Conservation (phyloP, 2,797 vertebrate genomes). For the Champsocephalus esox region DNA sequence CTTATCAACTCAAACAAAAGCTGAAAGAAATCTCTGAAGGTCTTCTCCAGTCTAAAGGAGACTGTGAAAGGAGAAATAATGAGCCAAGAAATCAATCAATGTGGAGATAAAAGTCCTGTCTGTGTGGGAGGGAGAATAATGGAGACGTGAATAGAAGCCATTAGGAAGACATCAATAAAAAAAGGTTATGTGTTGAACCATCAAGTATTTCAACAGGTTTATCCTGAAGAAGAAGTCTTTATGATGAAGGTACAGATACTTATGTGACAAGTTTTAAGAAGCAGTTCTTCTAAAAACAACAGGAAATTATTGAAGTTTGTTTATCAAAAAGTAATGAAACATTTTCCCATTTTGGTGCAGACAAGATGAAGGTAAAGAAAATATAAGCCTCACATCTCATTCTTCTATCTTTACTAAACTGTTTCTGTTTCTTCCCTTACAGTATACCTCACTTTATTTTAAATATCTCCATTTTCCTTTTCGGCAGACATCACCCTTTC, state of each 20-base stretch:
- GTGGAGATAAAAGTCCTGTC: conserved; percentile 5
- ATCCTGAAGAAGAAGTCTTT: background rate
- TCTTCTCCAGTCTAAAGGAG: background rate
- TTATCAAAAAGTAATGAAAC: background rate
- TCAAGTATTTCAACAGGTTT: background rate
- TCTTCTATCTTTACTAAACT: too few species aligned
- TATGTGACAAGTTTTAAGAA: background rate
- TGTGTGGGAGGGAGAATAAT: conserved; percentile 18
- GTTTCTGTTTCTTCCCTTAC: background rate
- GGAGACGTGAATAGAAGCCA: background rate
- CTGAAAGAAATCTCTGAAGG: background rate
- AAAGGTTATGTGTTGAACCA: background rate
- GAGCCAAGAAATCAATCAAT: background rate
- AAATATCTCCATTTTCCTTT: background rate
- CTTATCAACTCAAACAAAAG: background rate
- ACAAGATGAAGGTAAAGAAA: too few species aligned
- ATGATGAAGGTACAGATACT: background rate
- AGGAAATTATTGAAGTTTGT: background rate
- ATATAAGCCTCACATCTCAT: too few species aligned
- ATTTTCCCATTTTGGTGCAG: too few species aligned
- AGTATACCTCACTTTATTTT: background rate
- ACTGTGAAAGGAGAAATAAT: background rate
- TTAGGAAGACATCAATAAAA: background rate
- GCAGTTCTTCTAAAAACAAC: background rate
- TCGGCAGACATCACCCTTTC: background rate